A percentile compares a stretch with the other conserved stretches of the same genome.
These are phyloP conservation scores for Brachycybe producta DNA, from an alignment of 2,888 invertebrate species.

Conservation along the genomic window DNA sequence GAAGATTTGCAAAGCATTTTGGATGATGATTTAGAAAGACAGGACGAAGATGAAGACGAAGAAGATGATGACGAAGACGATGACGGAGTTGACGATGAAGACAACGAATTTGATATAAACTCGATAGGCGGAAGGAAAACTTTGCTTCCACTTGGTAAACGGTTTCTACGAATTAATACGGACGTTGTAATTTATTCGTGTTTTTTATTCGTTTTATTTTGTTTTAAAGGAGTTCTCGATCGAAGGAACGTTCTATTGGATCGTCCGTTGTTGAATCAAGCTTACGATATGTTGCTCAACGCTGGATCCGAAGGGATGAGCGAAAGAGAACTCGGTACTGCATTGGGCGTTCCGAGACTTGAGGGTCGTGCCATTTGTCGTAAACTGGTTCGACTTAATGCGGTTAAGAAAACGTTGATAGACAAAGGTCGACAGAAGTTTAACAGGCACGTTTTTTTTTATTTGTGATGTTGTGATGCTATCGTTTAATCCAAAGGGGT, in stretches of 20 bases:
- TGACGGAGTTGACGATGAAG: constrained; percentile 37
- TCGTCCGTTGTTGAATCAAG: constrained; percentile 39
- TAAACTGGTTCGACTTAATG: constrained; percentile 35
- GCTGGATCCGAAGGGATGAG: constrained; percentile 43
- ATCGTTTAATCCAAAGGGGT: background rate
- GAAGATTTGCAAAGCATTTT: constrained; percentile 41
- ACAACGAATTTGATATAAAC: constrained; percentile 23
- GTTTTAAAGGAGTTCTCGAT: constrained; percentile 23
- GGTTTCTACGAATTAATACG: too few relatives aligned
- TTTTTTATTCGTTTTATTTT: background rate
- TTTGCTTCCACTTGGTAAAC: too few relatives aligned
- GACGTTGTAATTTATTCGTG: too few relatives aligned
- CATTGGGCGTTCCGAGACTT: constrained; percentile 26
- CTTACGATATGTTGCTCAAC: constrained; percentile 39
- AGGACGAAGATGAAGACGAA: constrained; percentile 28
- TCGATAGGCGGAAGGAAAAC: background rate
- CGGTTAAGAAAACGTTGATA: constrained; percentile 41
- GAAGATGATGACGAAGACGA: constrained; percentile 31
- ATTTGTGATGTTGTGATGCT: background rate
- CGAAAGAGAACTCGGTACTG: constrained; percentile 30
- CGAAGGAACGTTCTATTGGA: constrained; percentile 25
- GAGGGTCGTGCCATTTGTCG: constrained; percentile 31
- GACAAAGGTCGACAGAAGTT: constrained; percentile 45
- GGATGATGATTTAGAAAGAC: constrained; percentile 37
- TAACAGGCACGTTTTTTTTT: constrained; percentile 21